phyloP scores from a whole-genome alignment of 2,888 invertebrate genomes.

The Dichetophora obliterata region DNA sequence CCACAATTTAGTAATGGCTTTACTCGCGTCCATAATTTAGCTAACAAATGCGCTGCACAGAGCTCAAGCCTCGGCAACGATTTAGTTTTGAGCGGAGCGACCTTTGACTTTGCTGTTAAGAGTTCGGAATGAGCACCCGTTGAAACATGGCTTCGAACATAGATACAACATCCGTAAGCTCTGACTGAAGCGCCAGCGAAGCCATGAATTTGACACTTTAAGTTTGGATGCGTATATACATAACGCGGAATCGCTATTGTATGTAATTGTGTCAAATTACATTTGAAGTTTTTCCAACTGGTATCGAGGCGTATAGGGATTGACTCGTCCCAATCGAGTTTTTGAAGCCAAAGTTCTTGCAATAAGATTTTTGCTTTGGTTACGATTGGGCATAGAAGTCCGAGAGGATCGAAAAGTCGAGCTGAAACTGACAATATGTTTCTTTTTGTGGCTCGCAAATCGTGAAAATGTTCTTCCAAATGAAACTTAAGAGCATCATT shows the following conservation, averaged over 20 bases:
- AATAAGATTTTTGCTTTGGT: slow-evolving; percentile 10
- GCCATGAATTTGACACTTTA: slow-evolving; percentile 41
- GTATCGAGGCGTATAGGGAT: not conserved
- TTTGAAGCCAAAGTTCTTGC: slow-evolving; percentile 16
- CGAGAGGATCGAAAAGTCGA: slow-evolving; percentile 16
- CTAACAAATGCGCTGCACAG: slow-evolving; percentile 39
- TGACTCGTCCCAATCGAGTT: slow-evolving; percentile 16
- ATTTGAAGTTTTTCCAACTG: not conserved
- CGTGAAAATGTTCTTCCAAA: slow-evolving; percentile 24
- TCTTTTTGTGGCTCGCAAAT: slow-evolving; percentile 22
- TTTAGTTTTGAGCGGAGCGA: slow-evolving; percentile 41
- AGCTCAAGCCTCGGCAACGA: slow-evolving; percentile 40
- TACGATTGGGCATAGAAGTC: slow-evolving; percentile 11
- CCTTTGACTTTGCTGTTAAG: slow-evolving; percentile 41
- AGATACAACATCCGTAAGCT: slow-evolving; percentile 33
- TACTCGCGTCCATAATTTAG: slow-evolving; percentile 32
- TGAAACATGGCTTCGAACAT: not conserved
- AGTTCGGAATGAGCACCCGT: not conserved
- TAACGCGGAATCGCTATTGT: slow-evolving; percentile 24
- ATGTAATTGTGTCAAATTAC: not conserved
- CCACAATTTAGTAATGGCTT: slow-evolving; percentile 3
- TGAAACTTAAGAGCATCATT: not conserved
- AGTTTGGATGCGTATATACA: slow-evolving; percentile 12
- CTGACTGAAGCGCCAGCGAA: slow-evolving; percentile 43
- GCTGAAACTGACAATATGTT: slow-evolving; percentile 17